These are phyloP conservation scores for Poeciliopsis presidionis DNA, from an alignment of 2,797 vertebrate species.

Conservation along the genomic window DNA sequence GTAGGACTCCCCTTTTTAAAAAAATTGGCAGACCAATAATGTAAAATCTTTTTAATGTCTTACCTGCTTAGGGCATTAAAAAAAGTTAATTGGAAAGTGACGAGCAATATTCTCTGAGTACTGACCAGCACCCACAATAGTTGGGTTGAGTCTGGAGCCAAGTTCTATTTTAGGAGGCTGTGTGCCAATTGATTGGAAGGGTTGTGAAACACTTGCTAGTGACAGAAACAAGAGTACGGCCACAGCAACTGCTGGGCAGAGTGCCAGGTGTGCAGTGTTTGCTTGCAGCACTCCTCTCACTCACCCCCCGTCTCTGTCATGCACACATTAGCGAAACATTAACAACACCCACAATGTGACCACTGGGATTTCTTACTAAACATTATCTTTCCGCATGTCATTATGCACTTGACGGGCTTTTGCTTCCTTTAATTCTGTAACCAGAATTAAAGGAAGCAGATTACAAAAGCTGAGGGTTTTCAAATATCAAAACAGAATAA, in stretches of 20 bases:
- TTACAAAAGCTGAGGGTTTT: constrained; percentile 22
- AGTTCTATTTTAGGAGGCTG: constrained; percentile 77
- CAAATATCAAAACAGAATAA: constrained; percentile 11
- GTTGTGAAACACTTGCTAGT: constrained; percentile 81
- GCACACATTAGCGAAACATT: constrained; percentile 67
- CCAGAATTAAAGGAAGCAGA: not conserved
- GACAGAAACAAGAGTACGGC: constrained; percentile 74
- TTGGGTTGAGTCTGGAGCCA: constrained; percentile 72
- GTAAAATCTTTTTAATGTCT: constrained; percentile 78
- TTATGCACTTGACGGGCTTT: constrained; percentile 40
- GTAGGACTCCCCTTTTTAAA: constrained; percentile 55
- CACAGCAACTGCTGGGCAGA: constrained; percentile 74
- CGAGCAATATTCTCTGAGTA: constrained; percentile 72
- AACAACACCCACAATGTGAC: constrained; percentile 64
- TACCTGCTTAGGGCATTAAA: constrained; percentile 54
- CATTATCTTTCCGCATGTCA: constrained; percentile 53
- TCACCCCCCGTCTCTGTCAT: constrained; percentile 32
- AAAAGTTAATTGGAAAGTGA: constrained; percentile 69
- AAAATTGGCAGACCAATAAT: constrained; percentile 68
- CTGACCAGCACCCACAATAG: constrained; percentile 76
- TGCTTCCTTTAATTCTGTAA: constrained; percentile 1
- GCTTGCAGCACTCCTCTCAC: constrained; percentile 41
- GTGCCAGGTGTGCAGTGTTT: constrained; percentile 70
- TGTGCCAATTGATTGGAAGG: constrained; percentile 82
- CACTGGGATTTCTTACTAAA: constrained; percentile 63